These are phyloP conservation scores for Caenorhabditis inopinata DNA, from an alignment of 1,140 invertebrate genomes.

Conservation along the genomic window DNA sequence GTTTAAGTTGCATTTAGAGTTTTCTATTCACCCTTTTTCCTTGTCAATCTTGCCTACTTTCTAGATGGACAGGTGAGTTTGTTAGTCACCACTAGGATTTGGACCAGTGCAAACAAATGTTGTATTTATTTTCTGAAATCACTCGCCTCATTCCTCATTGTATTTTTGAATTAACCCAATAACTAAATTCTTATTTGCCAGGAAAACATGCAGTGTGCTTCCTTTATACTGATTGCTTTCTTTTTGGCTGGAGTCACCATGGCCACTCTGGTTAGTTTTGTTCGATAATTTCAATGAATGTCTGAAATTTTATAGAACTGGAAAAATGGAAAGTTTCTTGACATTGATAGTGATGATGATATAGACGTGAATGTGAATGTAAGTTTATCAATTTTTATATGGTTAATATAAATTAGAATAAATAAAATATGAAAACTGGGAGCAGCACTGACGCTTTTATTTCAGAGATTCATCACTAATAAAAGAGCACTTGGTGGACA, in stretches of 20 bases:
- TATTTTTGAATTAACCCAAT: not conserved
- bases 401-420: not conserved
- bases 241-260: conserved; percentile 24
- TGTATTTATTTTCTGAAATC: not conserved
- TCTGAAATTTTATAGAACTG: not conserved
- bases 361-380: not conserved
- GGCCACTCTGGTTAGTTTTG: not conserved
- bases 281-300: too few species aligned
- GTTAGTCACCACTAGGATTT: too few species aligned
- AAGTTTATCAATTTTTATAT: too few species aligned
- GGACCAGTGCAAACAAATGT: too few species aligned
- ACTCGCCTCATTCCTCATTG: not conserved
- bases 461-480: not conserved
- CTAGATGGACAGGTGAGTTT: too few species aligned
- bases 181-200: not conserved
- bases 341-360: not conserved
- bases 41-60: too few species aligned
- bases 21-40: too few species aligned
- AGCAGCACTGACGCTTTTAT: too few species aligned
- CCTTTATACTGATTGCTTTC: not conserved
- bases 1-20: too few species aligned
- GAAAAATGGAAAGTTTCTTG: not conserved
- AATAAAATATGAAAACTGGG: not conserved
- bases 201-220: conserved; percentile 1
- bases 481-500: not conserved